Conservation (phyloP, 1,140 invertebrate genomes). For the Drosophila ercepeae region DNA sequence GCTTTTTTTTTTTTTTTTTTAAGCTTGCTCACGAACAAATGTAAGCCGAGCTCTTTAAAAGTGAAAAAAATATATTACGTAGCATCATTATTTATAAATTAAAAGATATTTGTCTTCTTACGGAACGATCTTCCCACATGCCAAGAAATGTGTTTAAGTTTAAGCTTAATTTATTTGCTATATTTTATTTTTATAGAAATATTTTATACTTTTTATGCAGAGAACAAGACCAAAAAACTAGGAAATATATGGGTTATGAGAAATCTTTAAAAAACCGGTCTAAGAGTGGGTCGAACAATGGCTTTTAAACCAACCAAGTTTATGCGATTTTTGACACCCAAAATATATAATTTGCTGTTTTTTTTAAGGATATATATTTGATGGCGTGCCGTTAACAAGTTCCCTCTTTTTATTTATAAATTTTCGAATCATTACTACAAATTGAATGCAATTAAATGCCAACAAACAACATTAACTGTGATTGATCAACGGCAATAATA, state of each 20-base stretch:
- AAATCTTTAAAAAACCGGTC: conserved; percentile 39
- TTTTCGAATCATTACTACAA: conserved; percentile 45
- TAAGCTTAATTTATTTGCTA: conserved; percentile 13
- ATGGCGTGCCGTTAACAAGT: conserved; percentile 41
- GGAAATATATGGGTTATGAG: conserved; percentile 31
- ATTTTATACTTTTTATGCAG: conserved; percentile 18
- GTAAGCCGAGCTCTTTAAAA: conserved; percentile 29
- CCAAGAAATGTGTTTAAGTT: conserved; percentile 1
- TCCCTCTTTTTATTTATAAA: conserved; percentile 38
- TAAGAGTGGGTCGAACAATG: conserved; percentile 30
- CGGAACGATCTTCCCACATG: neutral
- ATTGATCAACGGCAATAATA: conserved; percentile 71
- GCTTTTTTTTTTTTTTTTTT: conserved; percentile 14
- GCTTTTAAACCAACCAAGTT: too few species aligned
- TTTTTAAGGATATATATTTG: too few species aligned
- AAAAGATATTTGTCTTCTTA: conserved; percentile 13
- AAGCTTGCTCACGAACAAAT: conserved; percentile 34
- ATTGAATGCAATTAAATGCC: conserved; percentile 57
- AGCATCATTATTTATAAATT: conserved; percentile 22
- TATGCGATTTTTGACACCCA: too few species aligned
- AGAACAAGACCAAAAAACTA: conserved; percentile 28
- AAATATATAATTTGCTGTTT: too few species aligned
- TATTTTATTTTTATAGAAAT: conserved; percentile 13
- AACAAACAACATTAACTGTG: conserved; percentile 59
- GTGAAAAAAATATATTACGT: conserved; percentile 6